A percentile compares a stretch with the other conserved stretches of the same genome.
These are phyloP conservation scores for Scalopus aquaticus DNA, from an alignment of 2,113 vertebrate genomes.

Conservation along the genomic window DNA sequence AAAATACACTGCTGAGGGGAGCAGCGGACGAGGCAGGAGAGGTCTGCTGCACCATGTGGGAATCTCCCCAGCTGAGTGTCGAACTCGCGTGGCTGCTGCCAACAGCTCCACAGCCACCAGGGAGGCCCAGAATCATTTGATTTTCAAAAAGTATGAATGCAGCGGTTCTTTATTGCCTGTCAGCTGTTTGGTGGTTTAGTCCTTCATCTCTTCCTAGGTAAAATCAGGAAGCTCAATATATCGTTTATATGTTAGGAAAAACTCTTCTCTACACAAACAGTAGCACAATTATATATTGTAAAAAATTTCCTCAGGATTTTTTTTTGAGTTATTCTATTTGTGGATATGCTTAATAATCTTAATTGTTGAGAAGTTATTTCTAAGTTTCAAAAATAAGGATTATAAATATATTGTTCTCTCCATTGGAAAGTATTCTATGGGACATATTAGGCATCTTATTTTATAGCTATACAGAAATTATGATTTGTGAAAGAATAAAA, in stretches of 20 bases:
- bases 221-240: not conserved
- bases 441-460: not conserved
- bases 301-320: not conserved
- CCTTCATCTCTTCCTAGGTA: not conserved
- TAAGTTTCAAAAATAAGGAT: constrained; percentile 59
- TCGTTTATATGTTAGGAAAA: not conserved
- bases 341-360: constrained; percentile 45
- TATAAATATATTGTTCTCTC: constrained; percentile 46
- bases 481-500: not conserved
- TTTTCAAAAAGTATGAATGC: not conserved
- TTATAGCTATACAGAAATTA: not conserved
- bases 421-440: not conserved
- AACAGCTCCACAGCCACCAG: too few species aligned
- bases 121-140: too few species aligned
- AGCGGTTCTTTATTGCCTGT: not conserved
- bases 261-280: not conserved
- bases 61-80: too few species aligned
- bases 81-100: too few species aligned
- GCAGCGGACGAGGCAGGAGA: too few species aligned
- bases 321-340: constrained; percentile 38
- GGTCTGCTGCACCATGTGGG: too few species aligned
- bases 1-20: too few species aligned
- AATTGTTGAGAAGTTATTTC: constrained; percentile 61
- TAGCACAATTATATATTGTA: not conserved
- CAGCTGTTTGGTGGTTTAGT: not conserved